Evolutionary conservation across 2,797 vertebrate genomes (phyloP).

Genomic region (Typhlichthys subterraneus): DNA sequence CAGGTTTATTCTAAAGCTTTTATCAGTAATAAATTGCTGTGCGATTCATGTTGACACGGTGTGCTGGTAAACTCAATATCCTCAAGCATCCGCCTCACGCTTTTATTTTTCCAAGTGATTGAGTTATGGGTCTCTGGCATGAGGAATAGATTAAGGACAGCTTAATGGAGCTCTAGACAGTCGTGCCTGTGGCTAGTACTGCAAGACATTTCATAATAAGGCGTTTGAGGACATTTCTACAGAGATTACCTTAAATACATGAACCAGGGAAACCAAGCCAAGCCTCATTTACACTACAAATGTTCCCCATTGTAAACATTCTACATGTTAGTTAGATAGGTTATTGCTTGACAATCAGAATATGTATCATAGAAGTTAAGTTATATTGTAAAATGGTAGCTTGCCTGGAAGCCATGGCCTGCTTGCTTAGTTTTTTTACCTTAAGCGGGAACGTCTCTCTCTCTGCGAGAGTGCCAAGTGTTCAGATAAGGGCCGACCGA

Average conservation of each 20-base stretch:
- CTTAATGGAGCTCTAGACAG: background rate
- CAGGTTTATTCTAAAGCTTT: too few species aligned
- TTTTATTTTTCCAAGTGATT: slow-evolving; percentile 28
- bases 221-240: background rate
- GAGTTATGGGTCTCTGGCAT: slow-evolving; percentile 12
- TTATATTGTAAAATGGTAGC: background rate
- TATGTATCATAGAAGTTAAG: background rate
- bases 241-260: background rate
- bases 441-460: slow-evolving; percentile 4
- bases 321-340: background rate
- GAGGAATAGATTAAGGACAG: background rate
- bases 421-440: slow-evolving; percentile 6
- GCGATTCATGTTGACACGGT: slow-evolving; percentile 7
- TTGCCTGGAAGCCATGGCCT: background rate
- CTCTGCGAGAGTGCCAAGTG: slow-evolving; percentile 35
- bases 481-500: slow-evolving; percentile 62
- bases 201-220: background rate
- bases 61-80: slow-evolving; percentile 22
- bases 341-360: background rate
- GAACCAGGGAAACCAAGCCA: background rate
- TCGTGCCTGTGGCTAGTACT: slow-evolving; percentile 7
- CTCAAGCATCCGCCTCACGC: slow-evolving; percentile 10
- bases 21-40: too few species aligned
- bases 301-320: background rate
- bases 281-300: background rate